A percentile compares a stretch with the other conserved stretches of the same genome.
phyloP scores from a whole-genome alignment of 2,888 invertebrate species.

The Xylota sylvarum region DNA sequence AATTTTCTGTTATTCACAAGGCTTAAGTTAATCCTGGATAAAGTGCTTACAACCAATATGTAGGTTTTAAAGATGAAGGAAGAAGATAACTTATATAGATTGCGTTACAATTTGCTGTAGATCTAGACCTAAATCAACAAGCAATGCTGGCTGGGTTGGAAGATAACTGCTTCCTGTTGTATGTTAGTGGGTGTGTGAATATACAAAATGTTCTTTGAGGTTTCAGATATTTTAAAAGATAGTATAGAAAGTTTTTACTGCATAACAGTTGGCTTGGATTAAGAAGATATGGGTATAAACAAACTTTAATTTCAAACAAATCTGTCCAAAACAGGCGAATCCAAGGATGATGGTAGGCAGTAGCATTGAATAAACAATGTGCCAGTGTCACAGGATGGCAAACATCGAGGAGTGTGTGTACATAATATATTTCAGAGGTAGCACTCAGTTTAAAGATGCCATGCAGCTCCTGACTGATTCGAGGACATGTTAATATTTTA shows the following conservation, averaged over 20 bases:
- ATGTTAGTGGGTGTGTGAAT: neutral
- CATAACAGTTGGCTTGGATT: neutral
- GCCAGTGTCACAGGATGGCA: too few species aligned
- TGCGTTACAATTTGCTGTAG: constrained; percentile 2
- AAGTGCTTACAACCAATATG: constrained; percentile 8
- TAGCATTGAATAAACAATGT: too few species aligned
- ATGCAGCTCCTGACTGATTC: too few species aligned
- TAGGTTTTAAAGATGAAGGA: constrained; percentile 2
- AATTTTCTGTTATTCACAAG: constrained; percentile 13
- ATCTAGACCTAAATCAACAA: constrained; percentile 9
- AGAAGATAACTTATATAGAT: neutral
- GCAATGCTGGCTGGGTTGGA: neutral
- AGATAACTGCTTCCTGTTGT: neutral
- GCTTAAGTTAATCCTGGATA: constrained; percentile 19
- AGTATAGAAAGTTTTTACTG: neutral
- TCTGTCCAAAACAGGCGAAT: too few species aligned
- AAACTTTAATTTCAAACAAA: too few species aligned
- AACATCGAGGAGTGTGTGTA: too few species aligned
- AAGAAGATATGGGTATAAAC: neutral
- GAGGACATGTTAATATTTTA: too few species aligned
- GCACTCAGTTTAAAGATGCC: too few species aligned
- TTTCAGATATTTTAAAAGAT: too few species aligned
- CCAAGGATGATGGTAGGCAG: too few species aligned
- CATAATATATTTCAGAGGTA: too few species aligned
- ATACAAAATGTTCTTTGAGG: too few species aligned